Evolutionary conservation across 1,140 invertebrate species (phyloP).

Genomic region (Papilio polyxenes): DNA sequence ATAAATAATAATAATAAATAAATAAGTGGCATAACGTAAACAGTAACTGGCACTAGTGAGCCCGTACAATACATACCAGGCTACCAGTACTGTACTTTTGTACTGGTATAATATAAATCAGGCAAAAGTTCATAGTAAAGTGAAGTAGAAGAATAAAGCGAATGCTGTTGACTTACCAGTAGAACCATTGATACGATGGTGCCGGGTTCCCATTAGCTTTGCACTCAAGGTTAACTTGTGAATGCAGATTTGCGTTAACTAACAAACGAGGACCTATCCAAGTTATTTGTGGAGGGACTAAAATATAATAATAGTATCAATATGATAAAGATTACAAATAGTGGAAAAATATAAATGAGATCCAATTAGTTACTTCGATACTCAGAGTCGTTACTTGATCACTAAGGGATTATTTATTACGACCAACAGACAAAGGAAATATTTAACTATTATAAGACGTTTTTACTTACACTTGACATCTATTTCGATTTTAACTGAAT

Average conservation of each 20-base stretch:
- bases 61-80: too few species aligned
- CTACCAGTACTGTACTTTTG: too few species aligned
- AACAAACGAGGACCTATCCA: conserved; percentile 89
- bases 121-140: neutral
- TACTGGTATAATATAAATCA: too few species aligned
- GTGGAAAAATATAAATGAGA: neutral
- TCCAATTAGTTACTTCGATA: neutral
- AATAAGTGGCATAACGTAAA: too few species aligned
- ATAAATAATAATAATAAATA: too few species aligned
- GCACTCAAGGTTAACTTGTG: conserved; percentile 89
- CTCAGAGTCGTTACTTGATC: neutral
- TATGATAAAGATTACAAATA: neutral
- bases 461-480: conserved; percentile 92
- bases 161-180: conserved; percentile 77
- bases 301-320: neutral
- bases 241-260: conserved; percentile 88
- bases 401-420: too few species aligned
- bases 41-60: too few species aligned
- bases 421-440: neutral
- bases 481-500: conserved; percentile 88
- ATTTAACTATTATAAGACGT: neutral
- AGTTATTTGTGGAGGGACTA: conserved; percentile 90
- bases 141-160: neutral
- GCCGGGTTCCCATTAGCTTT: conserved; percentile 91
- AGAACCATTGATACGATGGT: conserved; percentile 91